These are phyloP conservation scores for Itoplectis maculator DNA, from an alignment of 2,888 invertebrate species.

Conservation along the genomic window DNA sequence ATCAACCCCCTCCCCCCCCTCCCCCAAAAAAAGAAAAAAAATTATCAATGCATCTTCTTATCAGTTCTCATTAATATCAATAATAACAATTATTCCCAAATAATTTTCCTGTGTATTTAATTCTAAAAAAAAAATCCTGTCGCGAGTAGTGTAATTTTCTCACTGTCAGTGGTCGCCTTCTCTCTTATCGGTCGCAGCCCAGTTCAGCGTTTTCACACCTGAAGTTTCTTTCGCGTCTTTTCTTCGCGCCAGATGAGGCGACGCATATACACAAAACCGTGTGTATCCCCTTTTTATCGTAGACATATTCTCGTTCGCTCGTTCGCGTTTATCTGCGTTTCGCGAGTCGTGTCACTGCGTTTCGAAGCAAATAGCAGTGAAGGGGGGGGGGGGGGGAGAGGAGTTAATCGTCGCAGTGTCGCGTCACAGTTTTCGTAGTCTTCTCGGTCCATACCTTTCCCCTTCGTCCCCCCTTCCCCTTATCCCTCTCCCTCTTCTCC, in stretches of 20 bases:
- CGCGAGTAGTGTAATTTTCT: background rate
- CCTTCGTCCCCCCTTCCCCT: no score
- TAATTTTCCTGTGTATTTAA: no score
- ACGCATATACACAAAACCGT: slow-evolving; percentile 5
- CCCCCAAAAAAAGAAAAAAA: no score
- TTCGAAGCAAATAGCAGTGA: slow-evolving; percentile 40
- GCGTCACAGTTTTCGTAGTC: slow-evolving; percentile 47
- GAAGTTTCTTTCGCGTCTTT: slow-evolving; percentile 29
- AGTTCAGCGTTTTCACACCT: slow-evolving; percentile 59
- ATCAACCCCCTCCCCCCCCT: no score
- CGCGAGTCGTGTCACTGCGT: slow-evolving; percentile 22
- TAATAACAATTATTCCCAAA: no score
- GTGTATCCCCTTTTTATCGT: slow-evolving; percentile 23
- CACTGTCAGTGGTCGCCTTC: slow-evolving; percentile 6
- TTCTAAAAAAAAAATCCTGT: background rate
- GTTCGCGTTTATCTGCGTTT: slow-evolving; percentile 7
- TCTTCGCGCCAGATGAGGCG: slow-evolving; percentile 19
- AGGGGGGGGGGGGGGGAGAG: no score
- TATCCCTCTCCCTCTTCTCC: background rate
- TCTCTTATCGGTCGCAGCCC: slow-evolving; percentile 65
- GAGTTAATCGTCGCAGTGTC: slow-evolving; percentile 36
- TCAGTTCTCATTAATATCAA: background rate
- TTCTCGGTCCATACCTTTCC: slow-evolving; percentile 56
- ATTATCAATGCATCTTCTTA: background rate
- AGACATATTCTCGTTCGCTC: slow-evolving; percentile 16